Percentiles rank a stretch among this genome's conserved stretches.
Conservation (phyloP, 1,140 invertebrate species). For the Ylistrum balloti region DNA sequence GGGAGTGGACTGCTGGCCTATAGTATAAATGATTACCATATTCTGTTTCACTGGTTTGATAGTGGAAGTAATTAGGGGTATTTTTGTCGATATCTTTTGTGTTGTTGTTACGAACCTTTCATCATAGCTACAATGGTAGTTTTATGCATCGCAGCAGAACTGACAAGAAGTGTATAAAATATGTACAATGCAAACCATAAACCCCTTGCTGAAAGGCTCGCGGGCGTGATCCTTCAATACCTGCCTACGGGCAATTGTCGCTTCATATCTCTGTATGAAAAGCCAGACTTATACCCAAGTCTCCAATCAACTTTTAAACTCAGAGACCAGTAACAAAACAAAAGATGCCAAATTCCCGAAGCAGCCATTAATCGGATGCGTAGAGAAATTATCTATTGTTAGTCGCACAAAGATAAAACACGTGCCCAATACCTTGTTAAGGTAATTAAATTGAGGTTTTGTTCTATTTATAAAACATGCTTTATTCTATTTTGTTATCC, state of each 20-base stretch:
- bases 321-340: not conserved
- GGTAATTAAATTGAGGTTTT: not conserved
- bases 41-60: not conserved
- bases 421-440: not conserved
- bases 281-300: not conserved
- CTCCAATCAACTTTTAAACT: constrained; percentile 32
- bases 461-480: constrained; percentile 24
- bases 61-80: not conserved
- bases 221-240: constrained; percentile 7
- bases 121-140: not conserved
- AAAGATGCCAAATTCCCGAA: not conserved
- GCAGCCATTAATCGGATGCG: not conserved
- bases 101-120: constrained; percentile 15
- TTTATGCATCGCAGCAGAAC: constrained; percentile 25
- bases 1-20: not conserved
- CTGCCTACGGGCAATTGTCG: not conserved
- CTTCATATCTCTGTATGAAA: constrained; percentile 19
- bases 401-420: not conserved
- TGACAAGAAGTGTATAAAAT: constrained; percentile 9
- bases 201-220: not conserved
- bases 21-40: not conserved
- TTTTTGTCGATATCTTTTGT: constrained; percentile 35
- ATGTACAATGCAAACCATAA: not conserved
- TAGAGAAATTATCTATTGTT: not conserved
- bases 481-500: constrained; percentile 9